Evolutionary conservation across 1,140 invertebrate species (phyloP).

Genomic region (Neodiprion virginianus): DNA sequence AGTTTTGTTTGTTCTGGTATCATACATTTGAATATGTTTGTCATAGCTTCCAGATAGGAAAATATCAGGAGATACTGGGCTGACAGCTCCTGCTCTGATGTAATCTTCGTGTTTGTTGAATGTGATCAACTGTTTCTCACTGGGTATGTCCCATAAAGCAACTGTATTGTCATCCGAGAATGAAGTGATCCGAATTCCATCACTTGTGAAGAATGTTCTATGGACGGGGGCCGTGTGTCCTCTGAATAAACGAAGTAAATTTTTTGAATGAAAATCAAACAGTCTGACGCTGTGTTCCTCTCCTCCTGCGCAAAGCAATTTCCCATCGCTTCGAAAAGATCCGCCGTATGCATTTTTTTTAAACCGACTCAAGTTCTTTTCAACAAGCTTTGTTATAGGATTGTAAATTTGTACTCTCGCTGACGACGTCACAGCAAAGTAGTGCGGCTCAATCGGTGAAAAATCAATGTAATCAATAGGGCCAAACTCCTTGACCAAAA

Average conservation of each 20-base stretch:
- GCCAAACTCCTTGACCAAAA: conserved; percentile 91
- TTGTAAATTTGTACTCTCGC: conserved; percentile 92
- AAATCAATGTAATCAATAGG: conserved; percentile 91
- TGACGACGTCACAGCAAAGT: conserved; percentile 91
- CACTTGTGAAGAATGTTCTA: conserved; percentile 81
- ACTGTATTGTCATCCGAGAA: conserved; percentile 95
- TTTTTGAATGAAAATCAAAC: conserved; percentile 86
- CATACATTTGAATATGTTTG: conserved; percentile 88
- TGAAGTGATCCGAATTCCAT: conserved; percentile 81
- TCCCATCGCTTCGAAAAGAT: conserved; percentile 85
- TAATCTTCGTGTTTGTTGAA: conserved; percentile 85
- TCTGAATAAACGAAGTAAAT: conserved; percentile 70
- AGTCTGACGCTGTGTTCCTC: conserved; percentile 87
- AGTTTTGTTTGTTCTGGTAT: conserved; percentile 76
- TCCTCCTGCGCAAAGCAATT: conserved; percentile 84
- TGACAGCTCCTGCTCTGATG: conserved; percentile 81
- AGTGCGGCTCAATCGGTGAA: conserved; percentile 83
- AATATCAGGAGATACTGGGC: conserved; percentile 76
- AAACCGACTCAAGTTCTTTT: conserved; percentile 87
- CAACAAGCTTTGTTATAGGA: conserved; percentile 82
- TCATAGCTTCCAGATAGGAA: conserved; percentile 93
- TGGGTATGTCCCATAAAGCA: conserved; percentile 88
- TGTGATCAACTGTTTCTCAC: conserved; percentile 72
- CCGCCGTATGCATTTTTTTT: conserved; percentile 87
- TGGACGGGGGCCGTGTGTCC: conserved; percentile 73